Percentiles rank a stretch among this genome's conserved stretches.
These are phyloP conservation scores for Leucoma salicis DNA, from an alignment of 2,888 invertebrate species.

Conservation along the genomic window DNA sequence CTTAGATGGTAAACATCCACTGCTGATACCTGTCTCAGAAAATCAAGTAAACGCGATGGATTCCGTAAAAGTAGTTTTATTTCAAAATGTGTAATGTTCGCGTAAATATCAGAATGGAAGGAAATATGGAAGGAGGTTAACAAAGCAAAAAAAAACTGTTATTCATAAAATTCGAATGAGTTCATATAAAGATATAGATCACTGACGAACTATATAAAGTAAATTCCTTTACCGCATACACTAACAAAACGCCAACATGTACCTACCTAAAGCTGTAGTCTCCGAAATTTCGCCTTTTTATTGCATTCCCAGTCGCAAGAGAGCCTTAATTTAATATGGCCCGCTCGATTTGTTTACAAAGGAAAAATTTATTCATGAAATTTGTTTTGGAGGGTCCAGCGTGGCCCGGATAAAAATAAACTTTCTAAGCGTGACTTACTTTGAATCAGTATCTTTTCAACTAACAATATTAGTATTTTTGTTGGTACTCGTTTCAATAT, in stretches of 20 bases:
- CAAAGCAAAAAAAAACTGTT: too few relatives aligned
- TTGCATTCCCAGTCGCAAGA: conserved; percentile 59
- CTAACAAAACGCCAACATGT: conserved; percentile 11
- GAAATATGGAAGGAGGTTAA: too few relatives aligned
- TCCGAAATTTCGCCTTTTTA: conserved; percentile 52
- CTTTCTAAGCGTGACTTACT: conserved; percentile 65
- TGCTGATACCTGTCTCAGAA: too few relatives aligned
- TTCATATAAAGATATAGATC: too few relatives aligned
- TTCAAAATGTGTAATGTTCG: too few relatives aligned
- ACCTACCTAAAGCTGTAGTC: conserved; percentile 36
- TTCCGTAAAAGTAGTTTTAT: too few relatives aligned
- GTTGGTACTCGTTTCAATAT: conserved; percentile 18
- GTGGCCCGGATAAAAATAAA: conserved; percentile 61
- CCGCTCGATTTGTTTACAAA: conserved; percentile 79
- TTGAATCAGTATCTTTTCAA: conserved; percentile 45
- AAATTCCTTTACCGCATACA: too few relatives aligned
- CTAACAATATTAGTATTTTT: conserved; percentile 49
- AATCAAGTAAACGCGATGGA: too few relatives aligned
- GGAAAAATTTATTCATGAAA: conserved; percentile 81
- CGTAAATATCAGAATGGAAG: too few relatives aligned
- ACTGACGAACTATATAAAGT: too few relatives aligned
- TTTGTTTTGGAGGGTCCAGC: conserved; percentile 70
- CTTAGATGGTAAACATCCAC: too few relatives aligned
- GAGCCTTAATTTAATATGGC: conserved; percentile 75
- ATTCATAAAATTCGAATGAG: too few relatives aligned